Evolutionary conservation across 2,113 vertebrate genomes (phyloP).

Genomic region (Cheilinus undulatus): DNA sequence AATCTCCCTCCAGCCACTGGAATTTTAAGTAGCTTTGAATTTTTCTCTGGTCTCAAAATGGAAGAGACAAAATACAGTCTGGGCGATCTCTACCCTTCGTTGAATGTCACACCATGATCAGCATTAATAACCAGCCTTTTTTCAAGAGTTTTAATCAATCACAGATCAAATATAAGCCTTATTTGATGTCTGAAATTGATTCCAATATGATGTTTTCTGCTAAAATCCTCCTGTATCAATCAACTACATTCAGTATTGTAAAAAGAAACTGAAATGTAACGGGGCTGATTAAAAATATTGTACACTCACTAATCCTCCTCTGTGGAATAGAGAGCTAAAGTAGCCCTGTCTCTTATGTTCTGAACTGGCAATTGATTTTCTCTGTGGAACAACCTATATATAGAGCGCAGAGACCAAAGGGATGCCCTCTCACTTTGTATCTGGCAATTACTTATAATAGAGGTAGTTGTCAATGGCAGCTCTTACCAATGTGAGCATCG

Average conservation of each 20-base stretch:
- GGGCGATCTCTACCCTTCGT: slow-evolving; percentile 38
- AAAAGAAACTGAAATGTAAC: slow-evolving; percentile 18
- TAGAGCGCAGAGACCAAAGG: slow-evolving; percentile 89
- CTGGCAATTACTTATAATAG: slow-evolving; percentile 92
- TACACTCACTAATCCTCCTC: slow-evolving; percentile 58
- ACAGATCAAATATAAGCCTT: not conserved
- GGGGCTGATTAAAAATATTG: slow-evolving; percentile 25
- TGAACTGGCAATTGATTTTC: slow-evolving; percentile 84
- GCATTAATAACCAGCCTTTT: slow-evolving; percentile 25
- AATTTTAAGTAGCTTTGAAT: slow-evolving; percentile 75
- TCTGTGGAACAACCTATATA: slow-evolving; percentile 92
- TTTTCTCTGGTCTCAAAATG: slow-evolving; percentile 61
- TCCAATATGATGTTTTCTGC: slow-evolving; percentile 11
- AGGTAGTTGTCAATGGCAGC: slow-evolving; percentile 84
- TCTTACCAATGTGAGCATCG: slow-evolving; percentile 86
- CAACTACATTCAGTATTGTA: not conserved
- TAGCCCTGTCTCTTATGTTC: slow-evolving; percentile 87
- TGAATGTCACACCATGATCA: slow-evolving; percentile 53
- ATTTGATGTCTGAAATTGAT: not conserved
- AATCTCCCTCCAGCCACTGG: slow-evolving; percentile 60
- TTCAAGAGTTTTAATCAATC: slow-evolving; percentile 13
- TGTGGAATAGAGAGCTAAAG: slow-evolving; percentile 86
- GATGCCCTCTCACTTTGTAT: slow-evolving; percentile 88
- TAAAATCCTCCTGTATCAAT: slow-evolving; percentile 7
- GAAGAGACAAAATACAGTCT: slow-evolving; percentile 52